Percentiles rank a stretch among this genome's conserved stretches.
phyloP scores from a whole-genome alignment of 2,113 vertebrate species.

The Hucho hucho region DNA sequence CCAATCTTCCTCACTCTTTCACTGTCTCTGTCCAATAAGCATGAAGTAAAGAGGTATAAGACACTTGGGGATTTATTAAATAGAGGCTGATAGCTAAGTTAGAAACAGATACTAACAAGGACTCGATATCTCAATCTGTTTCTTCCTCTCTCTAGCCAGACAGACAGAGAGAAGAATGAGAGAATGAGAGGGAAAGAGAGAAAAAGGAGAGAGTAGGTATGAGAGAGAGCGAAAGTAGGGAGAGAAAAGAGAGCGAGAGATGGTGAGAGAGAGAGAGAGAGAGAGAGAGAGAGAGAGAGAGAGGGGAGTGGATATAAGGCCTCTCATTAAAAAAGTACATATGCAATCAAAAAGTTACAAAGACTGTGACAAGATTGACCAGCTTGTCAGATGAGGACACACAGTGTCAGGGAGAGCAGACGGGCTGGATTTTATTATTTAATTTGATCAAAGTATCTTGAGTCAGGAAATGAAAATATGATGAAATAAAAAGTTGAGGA shows the following conservation, averaged over 20 bases:
- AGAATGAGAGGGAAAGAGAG: not conserved
- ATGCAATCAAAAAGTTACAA: not conserved
- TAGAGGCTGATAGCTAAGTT: too few relatives aligned
- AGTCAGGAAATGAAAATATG: not conserved
- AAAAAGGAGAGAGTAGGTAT: too few relatives aligned
- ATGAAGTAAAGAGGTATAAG: not conserved
- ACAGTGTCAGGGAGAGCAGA: not conserved
- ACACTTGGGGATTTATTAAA: not conserved
- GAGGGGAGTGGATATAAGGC: too few relatives aligned
- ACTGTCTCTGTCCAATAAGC: too few relatives aligned
- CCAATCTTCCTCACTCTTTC: too few relatives aligned
- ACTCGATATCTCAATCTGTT: not conserved
- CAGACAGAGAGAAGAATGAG: not conserved
- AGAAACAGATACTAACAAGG: not conserved
- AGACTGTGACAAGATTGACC: not conserved
- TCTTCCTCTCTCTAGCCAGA: not conserved
- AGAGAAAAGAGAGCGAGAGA: too few relatives aligned
- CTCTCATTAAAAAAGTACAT: conserved; percentile 3
- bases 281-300: not conserved
- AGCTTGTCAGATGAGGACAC: not conserved
- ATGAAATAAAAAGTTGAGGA: conserved; percentile 9
- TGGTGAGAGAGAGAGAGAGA: not conserved
- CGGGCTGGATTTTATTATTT: not conserved
- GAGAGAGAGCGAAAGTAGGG: too few relatives aligned
- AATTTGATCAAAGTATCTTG: not conserved